Percentiles rank a stretch among this genome's conserved stretches.
These are phyloP conservation scores for Megalops atlanticus DNA, from an alignment of 2,113 vertebrate species.

Conservation along the genomic window DNA sequence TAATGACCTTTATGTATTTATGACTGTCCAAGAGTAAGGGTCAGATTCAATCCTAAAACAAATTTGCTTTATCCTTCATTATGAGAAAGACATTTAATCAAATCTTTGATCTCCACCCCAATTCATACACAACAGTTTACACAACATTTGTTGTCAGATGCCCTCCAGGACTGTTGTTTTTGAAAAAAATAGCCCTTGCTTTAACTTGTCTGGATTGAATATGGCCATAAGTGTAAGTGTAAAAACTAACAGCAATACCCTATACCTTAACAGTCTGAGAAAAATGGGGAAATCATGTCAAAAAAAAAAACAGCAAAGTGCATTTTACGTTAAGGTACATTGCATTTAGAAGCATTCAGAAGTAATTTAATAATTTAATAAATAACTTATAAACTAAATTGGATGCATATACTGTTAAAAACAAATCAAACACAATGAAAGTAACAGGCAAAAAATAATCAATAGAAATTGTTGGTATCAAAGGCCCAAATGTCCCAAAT, in stretches of 20 bases:
- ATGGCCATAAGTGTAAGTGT: not conserved
- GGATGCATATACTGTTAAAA: not conserved
- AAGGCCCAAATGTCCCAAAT: not conserved
- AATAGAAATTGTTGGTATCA: not conserved
- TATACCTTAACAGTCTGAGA: not conserved
- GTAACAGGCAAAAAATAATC: not conserved
- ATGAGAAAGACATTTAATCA: too few species aligned
- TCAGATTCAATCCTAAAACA: too few species aligned
- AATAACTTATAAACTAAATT: not conserved
- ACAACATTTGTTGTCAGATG: too few species aligned
- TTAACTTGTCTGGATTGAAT: too few species aligned
- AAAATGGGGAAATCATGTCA: too few species aligned
- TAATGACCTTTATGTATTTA: too few species aligned
- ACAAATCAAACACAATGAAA: not conserved
- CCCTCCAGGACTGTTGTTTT: too few species aligned
- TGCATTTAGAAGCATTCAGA: slow-evolving; percentile 24
- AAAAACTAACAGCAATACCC: not conserved
- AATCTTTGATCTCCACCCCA: too few species aligned
- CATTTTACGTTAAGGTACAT: slow-evolving; percentile 30
- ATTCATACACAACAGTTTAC: not conserved
- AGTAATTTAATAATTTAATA: not conserved
- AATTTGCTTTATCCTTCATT: too few species aligned
- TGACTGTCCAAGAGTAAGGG: too few species aligned
- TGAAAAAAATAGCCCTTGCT: too few species aligned
- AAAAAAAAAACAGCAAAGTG: not conserved